Percentiles rank a stretch among this genome's conserved stretches.
Evolutionary conservation across 2,797 vertebrate genomes (phyloP).

Genomic region (Lagodon rhomboides): DNA sequence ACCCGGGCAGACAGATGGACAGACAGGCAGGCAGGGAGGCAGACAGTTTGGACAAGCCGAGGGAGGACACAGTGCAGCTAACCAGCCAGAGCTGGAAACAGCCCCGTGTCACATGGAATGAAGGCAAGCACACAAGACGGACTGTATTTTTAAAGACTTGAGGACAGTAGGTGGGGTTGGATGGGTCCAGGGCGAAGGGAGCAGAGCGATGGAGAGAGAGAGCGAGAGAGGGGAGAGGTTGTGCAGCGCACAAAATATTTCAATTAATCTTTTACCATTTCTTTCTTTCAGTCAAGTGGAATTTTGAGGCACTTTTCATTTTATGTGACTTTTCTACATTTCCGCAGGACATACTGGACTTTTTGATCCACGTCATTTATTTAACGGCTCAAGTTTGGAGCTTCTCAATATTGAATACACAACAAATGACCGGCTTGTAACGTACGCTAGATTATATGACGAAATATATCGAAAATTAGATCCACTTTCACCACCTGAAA

Average conservation of each 20-base stretch:
- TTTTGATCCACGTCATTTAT: slow-evolving; percentile 3
- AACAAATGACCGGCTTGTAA: not conserved
- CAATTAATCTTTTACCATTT: slow-evolving; percentile 20
- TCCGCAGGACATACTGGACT: not conserved
- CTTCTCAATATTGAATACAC: not conserved
- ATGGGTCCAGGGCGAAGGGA: slow-evolving; percentile 21
- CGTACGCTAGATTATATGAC: too few species aligned
- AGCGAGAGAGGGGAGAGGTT: not conserved
- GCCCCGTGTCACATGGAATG: slow-evolving; percentile 80
- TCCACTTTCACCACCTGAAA: not conserved
- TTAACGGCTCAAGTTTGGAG: not conserved
- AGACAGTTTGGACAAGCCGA: slow-evolving; percentile 56
- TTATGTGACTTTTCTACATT: slow-evolving; percentile 1
- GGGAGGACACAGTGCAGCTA: slow-evolving; percentile 69
- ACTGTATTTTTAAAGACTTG: slow-evolving; percentile 83
- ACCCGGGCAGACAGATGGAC: slow-evolving; percentile 42
- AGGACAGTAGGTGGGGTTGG: slow-evolving; percentile 49
- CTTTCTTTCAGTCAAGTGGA: slow-evolving; percentile 15
- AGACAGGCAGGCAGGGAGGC: slow-evolving; percentile 28
- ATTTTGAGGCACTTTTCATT: slow-evolving; percentile 1
- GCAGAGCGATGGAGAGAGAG: slow-evolving; percentile 13
- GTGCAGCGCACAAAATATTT: slow-evolving; percentile 44
- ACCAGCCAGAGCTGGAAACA: slow-evolving; percentile 60
- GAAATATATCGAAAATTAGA: not conserved
- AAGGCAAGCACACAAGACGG: slow-evolving; percentile 63